Evolutionary conservation across 2,113 vertebrate genomes (phyloP), one percentile per base, ranked within the genome.

Genomic region (Otolemur garnettii): DNA sequence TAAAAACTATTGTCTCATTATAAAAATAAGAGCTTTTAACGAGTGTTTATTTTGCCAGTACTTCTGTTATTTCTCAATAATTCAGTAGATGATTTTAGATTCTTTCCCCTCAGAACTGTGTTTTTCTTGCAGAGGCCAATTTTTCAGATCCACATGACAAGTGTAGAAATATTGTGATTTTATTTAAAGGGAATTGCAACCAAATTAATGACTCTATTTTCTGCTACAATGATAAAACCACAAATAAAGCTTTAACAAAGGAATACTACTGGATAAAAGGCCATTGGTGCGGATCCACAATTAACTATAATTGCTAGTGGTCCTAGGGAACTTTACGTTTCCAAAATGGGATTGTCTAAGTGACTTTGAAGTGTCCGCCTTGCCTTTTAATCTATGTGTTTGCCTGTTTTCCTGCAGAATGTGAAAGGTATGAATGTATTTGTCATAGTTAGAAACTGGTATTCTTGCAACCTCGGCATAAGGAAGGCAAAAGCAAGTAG

Each of bases 111-210:
- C 26, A 85, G 33, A 7, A n/a, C 24, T 86, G 19, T 6, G 24
- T 74, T 93, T 91, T 86, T 82, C 90, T 92, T 83, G 86, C 6
- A 87, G 22, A 90, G 83, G 35, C 28, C 64, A 82, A 14, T 50
- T 87, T 87, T 95, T 92, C 26, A 71, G 26, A 75, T 90, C 14
- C 14, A n/a, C 18, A 66, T 3, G 11, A 59, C 26, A 86, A 50
- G 17, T 75, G 1, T 64, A 72, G 26, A 74, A 78, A 53, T 74
- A 91, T 68, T 72, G 12, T 74, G 50, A 81, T 89, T 12, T 80
- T 84, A 72, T 19, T 86, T 90, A 84, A 86, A 88, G 77, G 87
- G 81, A 85, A 91, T 60, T 83, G 21, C 13, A 88, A 84, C 17
- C 60, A 60, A 91, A 64, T 3, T 28, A 59, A 30, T 8, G 68